Evolutionary conservation across 2,113 vertebrate species (phyloP).

Genomic region (Catagonus wagneri): DNA sequence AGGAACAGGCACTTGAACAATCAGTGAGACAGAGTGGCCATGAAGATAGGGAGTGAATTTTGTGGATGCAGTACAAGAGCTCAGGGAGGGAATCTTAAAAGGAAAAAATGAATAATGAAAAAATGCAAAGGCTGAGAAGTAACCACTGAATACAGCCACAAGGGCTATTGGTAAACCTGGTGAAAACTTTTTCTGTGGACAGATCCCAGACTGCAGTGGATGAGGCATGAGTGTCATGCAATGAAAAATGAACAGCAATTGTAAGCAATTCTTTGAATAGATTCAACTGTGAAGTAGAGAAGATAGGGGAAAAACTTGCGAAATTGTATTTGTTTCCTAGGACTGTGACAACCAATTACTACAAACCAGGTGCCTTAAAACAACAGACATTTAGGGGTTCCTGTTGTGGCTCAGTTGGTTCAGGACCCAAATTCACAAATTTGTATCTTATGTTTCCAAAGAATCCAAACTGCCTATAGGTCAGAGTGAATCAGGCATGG

Average conservation of each 20-base stretch:
- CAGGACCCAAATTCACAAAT: not conserved
- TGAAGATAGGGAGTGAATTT: not conserved
- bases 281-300: not conserved
- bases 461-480: not conserved
- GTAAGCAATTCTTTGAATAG: not conserved
- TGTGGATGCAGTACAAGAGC: not conserved
- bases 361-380: not conserved
- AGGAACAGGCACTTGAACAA: not conserved
- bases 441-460: not conserved
- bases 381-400: not conserved
- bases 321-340: not conserved
- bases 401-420: no score
- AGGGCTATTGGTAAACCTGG: not conserved
- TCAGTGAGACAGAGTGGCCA: not conserved
- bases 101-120: not conserved
- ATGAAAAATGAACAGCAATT: not conserved
- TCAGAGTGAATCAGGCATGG: not conserved
- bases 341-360: not conserved
- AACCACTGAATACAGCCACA: no score
- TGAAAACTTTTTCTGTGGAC: not conserved
- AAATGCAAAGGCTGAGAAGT: not conserved
- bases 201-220: not conserved
- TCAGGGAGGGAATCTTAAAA: not conserved
- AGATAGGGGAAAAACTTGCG: not conserved
- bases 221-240: fast-evolving